Conservation (phyloP, 35 echinoderm and acorn worm species). For the Ophioderma brevispina region DNA sequence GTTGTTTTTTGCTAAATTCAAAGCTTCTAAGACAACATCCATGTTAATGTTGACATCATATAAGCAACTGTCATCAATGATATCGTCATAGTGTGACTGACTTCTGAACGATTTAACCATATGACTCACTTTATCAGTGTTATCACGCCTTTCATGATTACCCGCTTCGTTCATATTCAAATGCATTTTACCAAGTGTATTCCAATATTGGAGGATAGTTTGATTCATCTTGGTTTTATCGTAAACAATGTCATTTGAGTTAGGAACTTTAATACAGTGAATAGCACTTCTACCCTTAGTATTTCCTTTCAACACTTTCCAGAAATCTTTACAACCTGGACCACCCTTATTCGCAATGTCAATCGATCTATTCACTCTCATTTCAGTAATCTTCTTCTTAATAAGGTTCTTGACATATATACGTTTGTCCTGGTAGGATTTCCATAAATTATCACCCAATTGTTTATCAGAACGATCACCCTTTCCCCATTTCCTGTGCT, state of each 20-base stretch:
- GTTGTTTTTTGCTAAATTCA: neutral
- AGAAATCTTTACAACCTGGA: slow-evolving; percentile 1
- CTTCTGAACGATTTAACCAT: neutral
- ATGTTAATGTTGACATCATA: neutral
- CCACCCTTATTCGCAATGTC: slow-evolving; percentile 28
- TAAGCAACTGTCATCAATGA: neutral
- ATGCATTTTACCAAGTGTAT: slow-evolving; percentile 18
- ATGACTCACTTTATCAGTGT: slow-evolving; percentile 11
- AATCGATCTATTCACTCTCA: neutral
- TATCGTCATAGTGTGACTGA: neutral
- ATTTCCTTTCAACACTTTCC: slow-evolving; percentile 8
- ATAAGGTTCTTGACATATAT: neutral
- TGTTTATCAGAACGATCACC: neutral
- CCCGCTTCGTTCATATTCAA: slow-evolving; percentile 3
- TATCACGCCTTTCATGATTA: neutral
- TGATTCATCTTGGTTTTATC: slow-evolving; percentile 12
- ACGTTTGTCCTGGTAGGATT: neutral
- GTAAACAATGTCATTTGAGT: slow-evolving; percentile 1
- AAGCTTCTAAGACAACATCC: neutral
- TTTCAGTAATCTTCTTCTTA: slow-evolving; percentile 37
- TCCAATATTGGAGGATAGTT: slow-evolving; percentile 10
- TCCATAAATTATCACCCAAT: neutral
- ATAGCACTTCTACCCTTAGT: neutral
- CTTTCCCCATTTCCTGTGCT: neutral
- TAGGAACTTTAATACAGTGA: neutral